phyloP scores from a whole-genome alignment of 1,140 invertebrate genomes.

The Habropoda laboriosa region DNA sequence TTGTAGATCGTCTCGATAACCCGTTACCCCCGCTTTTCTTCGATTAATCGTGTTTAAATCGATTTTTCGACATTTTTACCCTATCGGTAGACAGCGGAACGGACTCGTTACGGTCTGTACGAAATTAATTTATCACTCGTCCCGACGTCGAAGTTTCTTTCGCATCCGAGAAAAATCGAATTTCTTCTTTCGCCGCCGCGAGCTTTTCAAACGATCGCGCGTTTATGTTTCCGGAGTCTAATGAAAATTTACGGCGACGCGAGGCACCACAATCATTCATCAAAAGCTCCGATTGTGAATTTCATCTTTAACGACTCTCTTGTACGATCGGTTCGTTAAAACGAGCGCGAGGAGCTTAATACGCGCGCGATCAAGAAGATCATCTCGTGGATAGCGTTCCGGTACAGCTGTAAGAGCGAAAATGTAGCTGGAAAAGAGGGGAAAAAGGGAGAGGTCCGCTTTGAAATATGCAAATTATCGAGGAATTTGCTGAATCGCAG shows the following conservation, averaged over 20 bases:
- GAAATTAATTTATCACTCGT: background rate
- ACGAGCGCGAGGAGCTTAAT: background rate
- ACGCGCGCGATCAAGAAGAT: background rate
- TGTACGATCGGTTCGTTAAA: background rate
- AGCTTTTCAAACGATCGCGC: background rate
- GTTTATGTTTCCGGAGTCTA: background rate
- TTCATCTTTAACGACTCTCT: background rate
- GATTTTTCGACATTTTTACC: background rate
- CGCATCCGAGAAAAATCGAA: too few relatives aligned
- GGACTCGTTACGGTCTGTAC: background rate
- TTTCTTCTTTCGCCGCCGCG: background rate
- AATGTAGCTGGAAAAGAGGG: accelerated
- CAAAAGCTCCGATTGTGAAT: background rate
- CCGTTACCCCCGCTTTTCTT: background rate
- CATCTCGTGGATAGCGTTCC: too few relatives aligned
- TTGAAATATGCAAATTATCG: too few relatives aligned
- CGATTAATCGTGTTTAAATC: slow-evolving; percentile 9
- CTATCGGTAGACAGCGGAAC: background rate
- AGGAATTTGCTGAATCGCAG: too few relatives aligned
- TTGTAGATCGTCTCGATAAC: slow-evolving; percentile 1
- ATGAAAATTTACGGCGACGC: slow-evolving; percentile 31
- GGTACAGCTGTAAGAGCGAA: background rate
- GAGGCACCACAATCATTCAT: slow-evolving; percentile 1
- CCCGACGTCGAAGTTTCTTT: too few relatives aligned
- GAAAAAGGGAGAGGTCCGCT: too few relatives aligned